Percentiles rank a stretch among this genome's conserved stretches.
Conservation (phyloP, 2,888 invertebrate species). For the Xanthia icteritia region DNA sequence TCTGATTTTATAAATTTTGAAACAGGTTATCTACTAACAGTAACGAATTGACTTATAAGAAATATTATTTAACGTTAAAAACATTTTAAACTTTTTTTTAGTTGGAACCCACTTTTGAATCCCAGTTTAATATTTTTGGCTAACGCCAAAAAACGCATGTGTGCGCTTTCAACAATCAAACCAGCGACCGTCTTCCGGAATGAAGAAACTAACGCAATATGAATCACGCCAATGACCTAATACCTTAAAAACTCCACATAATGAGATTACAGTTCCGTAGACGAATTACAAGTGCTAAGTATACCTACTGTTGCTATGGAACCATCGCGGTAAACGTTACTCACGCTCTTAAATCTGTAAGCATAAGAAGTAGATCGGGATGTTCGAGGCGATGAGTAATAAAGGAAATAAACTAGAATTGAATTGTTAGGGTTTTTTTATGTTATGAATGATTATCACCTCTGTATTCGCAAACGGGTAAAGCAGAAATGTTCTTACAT, state of each 20-base stretch:
- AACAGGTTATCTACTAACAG: not conserved
- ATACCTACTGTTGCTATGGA: conserved; percentile 42
- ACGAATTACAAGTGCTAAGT: conserved; percentile 48
- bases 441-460: not conserved
- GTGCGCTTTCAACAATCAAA: not conserved
- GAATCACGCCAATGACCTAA: conserved; percentile 64
- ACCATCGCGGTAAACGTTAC: conserved; percentile 8
- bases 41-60: not conserved
- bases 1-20: not conserved
- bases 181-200: not conserved
- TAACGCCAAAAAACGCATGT: too few relatives aligned
- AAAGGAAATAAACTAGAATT: not conserved
- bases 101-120: too few relatives aligned
- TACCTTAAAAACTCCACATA: conserved; percentile 37
- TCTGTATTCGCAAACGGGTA: not conserved
- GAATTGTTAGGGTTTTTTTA: not conserved
- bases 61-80: not conserved
- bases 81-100: not conserved
- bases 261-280: conserved; percentile 49
- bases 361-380: not conserved
- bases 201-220: conserved; percentile 30
- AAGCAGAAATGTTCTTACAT: not conserved
- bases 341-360: conserved; percentile 20
- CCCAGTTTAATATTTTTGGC: too few relatives aligned
- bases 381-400: conserved; percentile 21